Evolutionary conservation across 2,113 vertebrate species (phyloP), one percentile per base, ranked within the genome.

Genomic region (Fulmarus glacialis): DNA sequence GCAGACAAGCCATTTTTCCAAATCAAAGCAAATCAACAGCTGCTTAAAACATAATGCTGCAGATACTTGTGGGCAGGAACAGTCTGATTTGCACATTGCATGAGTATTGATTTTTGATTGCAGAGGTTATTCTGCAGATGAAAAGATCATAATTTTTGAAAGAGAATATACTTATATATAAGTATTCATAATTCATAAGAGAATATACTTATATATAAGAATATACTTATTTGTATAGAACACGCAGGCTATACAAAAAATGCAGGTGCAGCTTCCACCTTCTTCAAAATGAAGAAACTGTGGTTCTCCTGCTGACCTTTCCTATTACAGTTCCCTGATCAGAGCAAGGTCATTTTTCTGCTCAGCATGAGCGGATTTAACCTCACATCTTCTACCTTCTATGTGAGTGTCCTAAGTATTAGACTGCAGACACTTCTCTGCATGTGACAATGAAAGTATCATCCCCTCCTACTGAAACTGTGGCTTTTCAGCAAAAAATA

Each of bases 91-190:
- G 29, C 55, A 85, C 55, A 66, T 93, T 96, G 52, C 88, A 36
- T 30, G 14, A 91, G 58, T 93, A 96, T 89, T 97, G 97, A 94
- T 97, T 97, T 97, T 93, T 98, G 90, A 97, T 96, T 98, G 83
- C 68, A 91, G 86, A 96, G 64, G 90, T 95, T 97, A 94, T 93
- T 91, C 93, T 82, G 68, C 38, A 93, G 79, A 94, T 91, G 68
- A 89, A 92, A 97, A 95, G 48, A 96, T 93, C 58, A 80, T 96
- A 97, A 94, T 19, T 19, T 45, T 19, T 45, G 45, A 45, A 19
- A 45, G 7, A 43, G 43, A 43, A 43, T 18, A 45, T 45, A 45
- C 45, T 45, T 45, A 19, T 45, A 45, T 45, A 19, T 19, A 45
- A 45, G 45, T 45, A 45, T 45, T 19, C 45, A 45, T 19, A 45